These are phyloP conservation scores for Epinephelus lanceolatus DNA, from an alignment of 2,113 vertebrate genomes.

Conservation along the genomic window DNA sequence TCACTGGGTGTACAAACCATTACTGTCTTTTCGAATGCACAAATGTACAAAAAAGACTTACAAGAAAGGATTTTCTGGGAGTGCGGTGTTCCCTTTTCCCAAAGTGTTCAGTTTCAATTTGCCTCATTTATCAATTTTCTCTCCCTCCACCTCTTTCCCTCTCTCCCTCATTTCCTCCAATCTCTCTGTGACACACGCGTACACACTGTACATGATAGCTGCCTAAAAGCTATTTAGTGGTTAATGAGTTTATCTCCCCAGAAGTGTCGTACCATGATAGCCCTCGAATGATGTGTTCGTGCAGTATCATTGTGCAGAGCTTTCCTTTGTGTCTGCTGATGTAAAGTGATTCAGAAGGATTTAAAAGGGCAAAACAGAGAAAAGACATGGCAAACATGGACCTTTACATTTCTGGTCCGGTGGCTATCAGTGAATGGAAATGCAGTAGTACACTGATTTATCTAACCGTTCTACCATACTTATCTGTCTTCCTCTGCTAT, in stretches of 20 bases:
- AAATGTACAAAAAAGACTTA: background rate
- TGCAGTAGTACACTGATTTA: slow-evolving; percentile 40
- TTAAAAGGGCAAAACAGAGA: background rate
- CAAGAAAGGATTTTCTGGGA: background rate
- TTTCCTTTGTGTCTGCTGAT: background rate
- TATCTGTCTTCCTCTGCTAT: slow-evolving; percentile 61
- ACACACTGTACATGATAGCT: slow-evolving; percentile 14
- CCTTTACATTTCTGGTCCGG: slow-evolving; percentile 16
- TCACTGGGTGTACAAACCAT: background rate
- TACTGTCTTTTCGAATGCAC: background rate
- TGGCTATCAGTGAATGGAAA: slow-evolving; percentile 56
- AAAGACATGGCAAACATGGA: slow-evolving; percentile 2
- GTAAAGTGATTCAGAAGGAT: background rate
- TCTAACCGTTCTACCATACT: slow-evolving; percentile 31
- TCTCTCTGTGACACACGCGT: slow-evolving; percentile 33
- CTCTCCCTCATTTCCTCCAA: slow-evolving; percentile 24
- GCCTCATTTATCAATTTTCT: slow-evolving; percentile 29
- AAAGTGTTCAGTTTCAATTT: slow-evolving; percentile 6
- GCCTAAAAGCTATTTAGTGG: slow-evolving; percentile 45
- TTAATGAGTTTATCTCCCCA: slow-evolving; percentile 48
- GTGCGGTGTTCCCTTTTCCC: background rate
- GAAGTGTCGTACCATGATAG: slow-evolving; percentile 33
- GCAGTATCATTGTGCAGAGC: slow-evolving; percentile 5
- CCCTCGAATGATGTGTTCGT: slow-evolving; percentile 29
- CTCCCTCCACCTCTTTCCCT: background rate